Base-by-base conservation (phyloP, 2,113 vertebrate genomes). In the Trachemys scripta region DNA sequence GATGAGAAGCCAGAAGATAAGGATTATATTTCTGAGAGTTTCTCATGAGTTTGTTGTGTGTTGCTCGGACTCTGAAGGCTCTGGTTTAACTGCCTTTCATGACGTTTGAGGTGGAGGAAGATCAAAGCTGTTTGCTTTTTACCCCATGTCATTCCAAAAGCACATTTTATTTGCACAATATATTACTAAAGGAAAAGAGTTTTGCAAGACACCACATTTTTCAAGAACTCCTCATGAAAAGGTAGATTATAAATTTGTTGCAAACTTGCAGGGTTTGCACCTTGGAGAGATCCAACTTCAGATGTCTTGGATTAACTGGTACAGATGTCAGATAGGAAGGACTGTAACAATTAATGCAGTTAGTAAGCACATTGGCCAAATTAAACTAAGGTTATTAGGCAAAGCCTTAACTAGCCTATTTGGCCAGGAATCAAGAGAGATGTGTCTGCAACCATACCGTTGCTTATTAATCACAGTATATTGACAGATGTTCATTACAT, bases 401-500 rank as follows among this genome's bases (percentile, higher is more conserved):
- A 47, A 96, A 90, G 24, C 24, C 47, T 85, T 91, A 91, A 54
- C n/a, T 75, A 82, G 82, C 78, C 87, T 87, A 53, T 31, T 89
- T 72, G 88, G 82, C 80, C 87, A 76, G 53, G 53, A 92, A 29
- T 47, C 49, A 95, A 59, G 50, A 90, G 19, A 89, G 25, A 69
- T 57, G 82, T 53, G 76, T 65, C 81, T 89, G 88, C 1, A 0
- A 85, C 94, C 85, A 96, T 62, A 45, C 90, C 12, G 92, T 62
- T 87, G 81, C 59, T 27, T 90, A 75, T 82, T 49, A 92, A 65
- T 93, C 85, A 47, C 6, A 87, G 75, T 16, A 65, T 86, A 87
- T 81, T 85, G 90, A 49, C 92, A 96, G 89, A 96, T 24, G 2
- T 86, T 91, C 93, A 91, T 96, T 93, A 85, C n/a, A 50, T 90